These are phyloP conservation scores for Megamerina dolium DNA, from an alignment of 2,888 invertebrate genomes.

Conservation along the genomic window DNA sequence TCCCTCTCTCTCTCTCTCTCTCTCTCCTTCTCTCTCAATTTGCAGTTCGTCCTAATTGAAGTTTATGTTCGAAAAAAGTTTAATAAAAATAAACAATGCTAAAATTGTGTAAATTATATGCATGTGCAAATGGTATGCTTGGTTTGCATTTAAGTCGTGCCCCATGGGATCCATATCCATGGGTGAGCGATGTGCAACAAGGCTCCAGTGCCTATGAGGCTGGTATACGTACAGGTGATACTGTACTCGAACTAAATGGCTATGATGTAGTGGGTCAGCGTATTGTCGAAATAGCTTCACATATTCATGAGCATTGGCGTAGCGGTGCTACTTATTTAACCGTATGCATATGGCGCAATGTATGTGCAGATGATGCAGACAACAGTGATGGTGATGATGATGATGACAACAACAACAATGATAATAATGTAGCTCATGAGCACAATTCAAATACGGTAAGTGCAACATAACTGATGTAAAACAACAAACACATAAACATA, in stretches of 20 bases:
- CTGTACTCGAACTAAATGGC: conserved; percentile 56
- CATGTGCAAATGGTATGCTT: conserved; percentile 54
- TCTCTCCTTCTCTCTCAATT: too few relatives aligned
- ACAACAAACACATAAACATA: too few relatives aligned
- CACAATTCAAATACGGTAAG: conserved; percentile 21
- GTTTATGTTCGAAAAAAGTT: too few relatives aligned
- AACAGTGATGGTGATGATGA: conserved; percentile 13
- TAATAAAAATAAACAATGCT: too few relatives aligned
- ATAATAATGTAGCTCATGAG: conserved; percentile 16
- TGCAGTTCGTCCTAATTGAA: too few relatives aligned
- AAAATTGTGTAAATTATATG: conserved; percentile 42
- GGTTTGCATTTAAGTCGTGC: conserved; percentile 70
- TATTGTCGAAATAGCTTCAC: conserved; percentile 43
- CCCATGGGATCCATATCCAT: conserved; percentile 76
- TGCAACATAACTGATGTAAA: too few relatives aligned
- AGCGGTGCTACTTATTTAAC: conserved; percentile 38
- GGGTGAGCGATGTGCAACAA: conserved; percentile 62
- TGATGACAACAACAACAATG: conserved; percentile 14
- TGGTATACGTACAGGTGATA: conserved; percentile 64
- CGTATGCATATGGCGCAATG: conserved; percentile 45
- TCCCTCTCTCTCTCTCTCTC: too few relatives aligned
- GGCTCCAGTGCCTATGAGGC: conserved; percentile 59
- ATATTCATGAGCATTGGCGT: conserved; percentile 41
- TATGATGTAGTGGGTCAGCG: conserved; percentile 43
- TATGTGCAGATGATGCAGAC: conserved; percentile 12